A percentile compares a stretch with the other conserved stretches of the same genome.
Conservation (phyloP, 2,113 vertebrate genomes). For the Pelvicachromis taeniatus region DNA sequence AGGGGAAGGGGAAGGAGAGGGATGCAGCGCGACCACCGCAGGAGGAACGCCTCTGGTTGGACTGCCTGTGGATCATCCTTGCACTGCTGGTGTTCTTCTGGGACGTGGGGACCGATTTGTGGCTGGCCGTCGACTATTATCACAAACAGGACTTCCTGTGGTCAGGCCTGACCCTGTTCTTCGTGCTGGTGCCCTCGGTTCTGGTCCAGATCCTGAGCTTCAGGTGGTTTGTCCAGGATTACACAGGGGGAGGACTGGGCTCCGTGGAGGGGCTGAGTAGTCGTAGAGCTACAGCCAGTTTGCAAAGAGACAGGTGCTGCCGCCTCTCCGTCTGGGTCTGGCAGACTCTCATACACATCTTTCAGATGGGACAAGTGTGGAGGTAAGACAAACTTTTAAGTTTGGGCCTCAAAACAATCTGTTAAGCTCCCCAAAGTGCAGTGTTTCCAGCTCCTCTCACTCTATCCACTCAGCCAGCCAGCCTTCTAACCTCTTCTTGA, state of each 20-base stretch:
- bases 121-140: constrained; percentile 94
- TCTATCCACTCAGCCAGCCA: background rate
- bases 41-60: constrained; percentile 89
- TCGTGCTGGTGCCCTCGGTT: constrained; percentile 95
- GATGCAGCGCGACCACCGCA: constrained; percentile 72
- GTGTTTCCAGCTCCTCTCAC: background rate
- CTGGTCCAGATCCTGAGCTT: constrained; percentile 99
- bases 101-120: constrained; percentile 96
- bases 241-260: constrained; percentile 89
- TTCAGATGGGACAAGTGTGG: constrained; percentile 98
- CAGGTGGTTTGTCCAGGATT: constrained; percentile 99
- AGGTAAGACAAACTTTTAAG: constrained; percentile 77
- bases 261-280: constrained; percentile 92
- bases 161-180: constrained; percentile 92
- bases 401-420: constrained; percentile 2
- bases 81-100: constrained; percentile 92
- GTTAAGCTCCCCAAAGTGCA: background rate
- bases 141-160: constrained; percentile 87
- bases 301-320: constrained; percentile 83
- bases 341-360: constrained; percentile 92
- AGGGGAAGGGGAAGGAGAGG: constrained; percentile 74
- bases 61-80: constrained; percentile 96
- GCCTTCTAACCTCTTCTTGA: constrained; percentile 6
- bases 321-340: constrained; percentile 92
- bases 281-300: constrained; percentile 76